Conservation (phyloP, 2,888 invertebrate species). For the Melieria picta region DNA sequence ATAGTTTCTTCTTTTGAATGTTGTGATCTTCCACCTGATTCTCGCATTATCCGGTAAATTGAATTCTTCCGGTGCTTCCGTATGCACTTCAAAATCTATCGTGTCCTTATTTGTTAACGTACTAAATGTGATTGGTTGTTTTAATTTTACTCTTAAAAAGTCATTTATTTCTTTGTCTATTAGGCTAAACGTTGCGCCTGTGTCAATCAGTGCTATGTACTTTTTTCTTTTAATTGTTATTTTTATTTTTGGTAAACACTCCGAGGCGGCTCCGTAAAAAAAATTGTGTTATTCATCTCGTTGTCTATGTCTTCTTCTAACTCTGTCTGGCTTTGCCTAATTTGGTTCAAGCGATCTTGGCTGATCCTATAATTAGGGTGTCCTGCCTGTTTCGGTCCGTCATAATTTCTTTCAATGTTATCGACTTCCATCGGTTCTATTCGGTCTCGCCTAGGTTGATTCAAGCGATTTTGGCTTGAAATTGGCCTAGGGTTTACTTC, state of each 20-base stretch:
- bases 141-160: background rate
- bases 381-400: constrained; percentile 15
- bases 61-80: background rate
- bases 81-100: background rate
- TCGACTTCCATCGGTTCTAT: constrained; percentile 23
- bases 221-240: constrained; percentile 23
- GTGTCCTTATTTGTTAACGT: background rate
- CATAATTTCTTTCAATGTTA: constrained; percentile 17
- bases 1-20: constrained; percentile 3
- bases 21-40: constrained; percentile 1
- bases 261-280: constrained; percentile 25
- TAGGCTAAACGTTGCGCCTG: background rate
- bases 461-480: constrained; percentile 24
- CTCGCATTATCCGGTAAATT: background rate
- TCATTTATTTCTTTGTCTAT: too few relatives aligned
- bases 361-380: constrained; percentile 10
- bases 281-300: constrained; percentile 8
- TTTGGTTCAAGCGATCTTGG: constrained; percentile 12
- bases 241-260: constrained; percentile 26
- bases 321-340: constrained; percentile 11
- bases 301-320: background rate
- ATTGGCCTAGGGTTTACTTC: constrained; percentile 28
- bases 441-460: constrained; percentile 25
- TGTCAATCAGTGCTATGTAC: constrained; percentile 32
- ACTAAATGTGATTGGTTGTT: background rate